Percentiles rank a stretch among this genome's conserved stretches.
Evolutionary conservation across 2,888 invertebrate genomes (phyloP).

Genomic region (Oxyteleia sp.): DNA sequence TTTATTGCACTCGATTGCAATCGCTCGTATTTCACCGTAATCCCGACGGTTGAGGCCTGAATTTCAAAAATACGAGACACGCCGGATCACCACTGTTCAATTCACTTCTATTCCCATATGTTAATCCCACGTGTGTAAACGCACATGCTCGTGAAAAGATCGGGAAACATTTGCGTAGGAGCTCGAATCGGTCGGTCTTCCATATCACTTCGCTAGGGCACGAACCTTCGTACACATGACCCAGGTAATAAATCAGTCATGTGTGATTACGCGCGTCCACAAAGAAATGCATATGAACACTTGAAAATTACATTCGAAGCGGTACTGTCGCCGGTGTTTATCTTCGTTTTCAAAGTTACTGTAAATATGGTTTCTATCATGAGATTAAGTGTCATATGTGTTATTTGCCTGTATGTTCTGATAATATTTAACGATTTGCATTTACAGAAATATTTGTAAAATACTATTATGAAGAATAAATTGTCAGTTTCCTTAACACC

Average conservation of each 20-base stretch:
- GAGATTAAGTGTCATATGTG: too few relatives aligned
- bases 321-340: constrained; percentile 13
- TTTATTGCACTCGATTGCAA: constrained; percentile 73
- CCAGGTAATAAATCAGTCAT: constrained; percentile 67
- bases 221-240: constrained; percentile 54
- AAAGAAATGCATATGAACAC: constrained; percentile 44
- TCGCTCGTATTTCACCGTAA: constrained; percentile 73
- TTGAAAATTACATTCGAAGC: constrained; percentile 29
- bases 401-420: too few relatives aligned
- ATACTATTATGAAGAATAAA: too few relatives aligned
- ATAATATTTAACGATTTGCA: too few relatives aligned
- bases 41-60: constrained; percentile 65
- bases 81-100: constrained; percentile 61
- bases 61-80: constrained; percentile 70
- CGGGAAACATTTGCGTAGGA: constrained; percentile 70
- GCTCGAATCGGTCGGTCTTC: constrained; percentile 56
- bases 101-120: constrained; percentile 69
- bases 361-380: constrained; percentile 13
- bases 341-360: constrained; percentile 25
- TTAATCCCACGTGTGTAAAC: constrained; percentile 71
- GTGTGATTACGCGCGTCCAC: constrained; percentile 62
- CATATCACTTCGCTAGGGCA: constrained; percentile 54
- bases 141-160: constrained; percentile 73
- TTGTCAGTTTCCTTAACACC: too few relatives aligned
- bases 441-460: too few relatives aligned